Base-by-base conservation (phyloP, 2,113 vertebrate species). In the Propithecus coquereli region DNA sequence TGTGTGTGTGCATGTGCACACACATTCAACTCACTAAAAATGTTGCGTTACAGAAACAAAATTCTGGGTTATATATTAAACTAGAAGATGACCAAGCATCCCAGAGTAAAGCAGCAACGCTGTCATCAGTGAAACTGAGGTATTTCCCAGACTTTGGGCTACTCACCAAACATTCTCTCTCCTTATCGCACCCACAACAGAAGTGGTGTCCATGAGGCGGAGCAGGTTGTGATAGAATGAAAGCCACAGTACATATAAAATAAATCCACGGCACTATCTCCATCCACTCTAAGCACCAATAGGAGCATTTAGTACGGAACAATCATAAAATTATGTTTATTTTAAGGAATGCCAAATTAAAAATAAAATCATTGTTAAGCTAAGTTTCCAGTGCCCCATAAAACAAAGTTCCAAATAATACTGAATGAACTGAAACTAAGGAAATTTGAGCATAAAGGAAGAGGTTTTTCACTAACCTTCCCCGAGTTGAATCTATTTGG, bases 271-370 rank as follows among this genome's bases (percentile, higher is more conserved):
- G 12, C 45, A 20, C 40, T 50, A 32, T 27, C 25, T 81, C 45
- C 43, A 22, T 54, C 16, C 59, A 65, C 50, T 54, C 66, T 8
- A 65, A 91, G 70, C 63, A 84, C 65, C 59, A 71, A 63, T 3
- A 70, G 34, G 70, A 90, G 59, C 20, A 50, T 61, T 93, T 63
- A 84, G 66, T 50, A 34, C 5, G 98, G 96, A 98, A 97, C 98
- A 97, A 76, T 85, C 94, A 96, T 90, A 96, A 90, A 98, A 98
- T 92, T 89, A 85, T 93, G 97, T 97, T 89, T 97, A 88, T 97
- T 97, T 97, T 98, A 96, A 97, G 81, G 92, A 94, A 96, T 98
- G 76, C 77, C 77, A 68, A 95, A 96, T 85, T 54, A 54, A 54
- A 54, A 97, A 98, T 98, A 97, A 23, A 71, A 8, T 66, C 95